These are phyloP conservation scores for Epinotia bilunana DNA, from an alignment of 2,888 invertebrate species.

Conservation along the genomic window DNA sequence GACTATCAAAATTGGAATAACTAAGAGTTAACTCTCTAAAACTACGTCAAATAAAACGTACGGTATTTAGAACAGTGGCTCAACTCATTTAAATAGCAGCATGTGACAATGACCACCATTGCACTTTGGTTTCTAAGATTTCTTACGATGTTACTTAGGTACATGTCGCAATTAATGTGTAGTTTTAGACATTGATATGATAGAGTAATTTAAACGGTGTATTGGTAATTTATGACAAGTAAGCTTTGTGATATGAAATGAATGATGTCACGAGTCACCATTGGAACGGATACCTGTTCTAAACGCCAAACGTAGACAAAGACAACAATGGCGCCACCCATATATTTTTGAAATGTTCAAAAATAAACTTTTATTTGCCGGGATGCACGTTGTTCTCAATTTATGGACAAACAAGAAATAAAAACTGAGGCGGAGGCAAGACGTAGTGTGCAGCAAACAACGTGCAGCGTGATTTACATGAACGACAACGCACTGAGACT, in stretches of 20 bases:
- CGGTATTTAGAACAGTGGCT: neutral
- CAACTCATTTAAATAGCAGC: neutral
- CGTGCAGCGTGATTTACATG: conserved; percentile 53
- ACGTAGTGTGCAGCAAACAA: conserved; percentile 50
- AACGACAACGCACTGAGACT: conserved; percentile 45
- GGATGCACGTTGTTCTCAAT: conserved; percentile 51
- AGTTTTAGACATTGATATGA: too few species aligned
- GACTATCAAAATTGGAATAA: too few species aligned
- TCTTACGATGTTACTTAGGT: too few species aligned
- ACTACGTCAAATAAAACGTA: neutral
- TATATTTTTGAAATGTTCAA: conserved; percentile 45
- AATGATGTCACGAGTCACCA: neutral
- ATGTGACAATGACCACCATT: neutral
- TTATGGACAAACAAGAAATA: conserved; percentile 53
- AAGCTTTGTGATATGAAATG: neutral
- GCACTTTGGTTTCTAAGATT: neutral
- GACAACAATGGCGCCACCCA: conserved; percentile 35
- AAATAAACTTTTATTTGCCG: conserved; percentile 52
- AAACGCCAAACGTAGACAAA: conserved; percentile 8
- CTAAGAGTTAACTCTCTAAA: too few species aligned
- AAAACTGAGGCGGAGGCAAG: conserved; percentile 52
- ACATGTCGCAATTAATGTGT: too few species aligned
- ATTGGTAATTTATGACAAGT: neutral
- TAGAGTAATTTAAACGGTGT: neutral
- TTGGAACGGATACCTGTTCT: too few species aligned